A percentile compares a stretch with the other conserved stretches of the same genome.
Evolutionary conservation across 2,113 vertebrate species (phyloP).

Genomic region (Rhinopomastus cyanomelas): DNA sequence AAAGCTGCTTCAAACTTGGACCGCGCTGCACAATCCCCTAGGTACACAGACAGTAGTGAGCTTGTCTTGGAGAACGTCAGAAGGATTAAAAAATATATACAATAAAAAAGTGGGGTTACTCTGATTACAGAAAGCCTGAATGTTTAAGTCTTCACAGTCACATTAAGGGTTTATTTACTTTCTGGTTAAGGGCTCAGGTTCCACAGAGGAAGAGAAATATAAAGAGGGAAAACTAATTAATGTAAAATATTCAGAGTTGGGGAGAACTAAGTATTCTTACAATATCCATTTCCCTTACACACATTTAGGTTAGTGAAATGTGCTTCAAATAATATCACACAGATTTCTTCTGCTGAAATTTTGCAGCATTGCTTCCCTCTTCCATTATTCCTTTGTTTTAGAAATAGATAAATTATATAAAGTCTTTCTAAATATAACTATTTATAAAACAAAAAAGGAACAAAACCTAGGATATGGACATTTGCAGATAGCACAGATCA

Average conservation of each 20-base stretch:
- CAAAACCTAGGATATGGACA: not conserved
- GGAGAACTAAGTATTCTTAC: not conserved
- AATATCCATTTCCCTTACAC: not conserved
- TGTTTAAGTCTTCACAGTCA: slow-evolving; percentile 12
- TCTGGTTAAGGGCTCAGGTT: not conserved
- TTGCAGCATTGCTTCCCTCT: not conserved
- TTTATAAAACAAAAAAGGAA: not conserved
- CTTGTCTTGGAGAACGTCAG: not conserved
- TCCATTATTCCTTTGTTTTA: not conserved
- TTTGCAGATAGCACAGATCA: not conserved
- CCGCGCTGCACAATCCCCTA: not conserved
- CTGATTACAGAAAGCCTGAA: not conserved
- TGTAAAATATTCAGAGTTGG: slow-evolving; percentile 18
- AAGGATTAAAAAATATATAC: slow-evolving; percentile 12
- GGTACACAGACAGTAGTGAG: not conserved
- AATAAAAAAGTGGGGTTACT: not conserved
- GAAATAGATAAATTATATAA: not conserved
- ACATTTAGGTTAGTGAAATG: not conserved
- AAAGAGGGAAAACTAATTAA: slow-evolving; percentile 4
- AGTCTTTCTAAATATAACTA: not conserved
- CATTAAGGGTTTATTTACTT: slow-evolving; percentile 12
- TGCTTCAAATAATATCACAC: not conserved
- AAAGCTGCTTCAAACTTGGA: not conserved
- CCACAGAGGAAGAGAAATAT: not conserved
- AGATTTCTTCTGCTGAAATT: not conserved